Conservation (phyloP, 1,140 invertebrate species). For the Thalassaphorura encarpata region DNA sequence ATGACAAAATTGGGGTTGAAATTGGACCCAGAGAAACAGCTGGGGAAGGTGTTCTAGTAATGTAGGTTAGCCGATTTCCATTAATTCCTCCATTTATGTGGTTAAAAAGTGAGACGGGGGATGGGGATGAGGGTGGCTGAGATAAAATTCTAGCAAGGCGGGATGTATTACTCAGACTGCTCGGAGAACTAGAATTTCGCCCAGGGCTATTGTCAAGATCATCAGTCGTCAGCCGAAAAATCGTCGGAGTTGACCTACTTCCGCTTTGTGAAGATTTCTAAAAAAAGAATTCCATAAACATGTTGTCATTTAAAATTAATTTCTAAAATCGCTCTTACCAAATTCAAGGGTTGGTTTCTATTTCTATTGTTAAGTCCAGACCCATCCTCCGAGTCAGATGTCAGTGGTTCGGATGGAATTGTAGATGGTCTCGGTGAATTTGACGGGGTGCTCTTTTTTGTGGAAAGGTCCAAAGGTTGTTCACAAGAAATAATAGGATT, state of each 20-base stretch:
- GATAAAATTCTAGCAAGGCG: slow-evolving; percentile 43
- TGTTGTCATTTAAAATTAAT: not conserved
- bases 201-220: slow-evolving; percentile 1
- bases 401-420: slow-evolving; percentile 37
- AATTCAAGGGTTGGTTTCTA: slow-evolving; percentile 29
- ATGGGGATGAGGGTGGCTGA: slow-evolving; percentile 37
- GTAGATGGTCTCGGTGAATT: slow-evolving; percentile 50
- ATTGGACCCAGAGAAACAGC: slow-evolving; percentile 30
- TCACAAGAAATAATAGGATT: slow-evolving; percentile 39
- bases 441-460: slow-evolving; percentile 56
- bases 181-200: slow-evolving; percentile 18
- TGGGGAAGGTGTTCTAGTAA: slow-evolving; percentile 28
- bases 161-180: slow-evolving; percentile 8
- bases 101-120: slow-evolving; percentile 3
- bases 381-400: slow-evolving; percentile 27
- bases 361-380: no score
- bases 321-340: slow-evolving; percentile 17
- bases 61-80: not conserved
- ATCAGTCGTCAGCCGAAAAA: slow-evolving; percentile 14
- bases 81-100: slow-evolving; percentile 1
- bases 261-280: slow-evolving; percentile 28
- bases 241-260: slow-evolving; percentile 16
- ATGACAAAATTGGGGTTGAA: slow-evolving; percentile 23
- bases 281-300: slow-evolving; percentile 1
- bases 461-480: slow-evolving; percentile 78